Evolutionary conservation across 2,113 vertebrate genomes (phyloP).

Genomic region (Hemibagrus wyckioides): DNA sequence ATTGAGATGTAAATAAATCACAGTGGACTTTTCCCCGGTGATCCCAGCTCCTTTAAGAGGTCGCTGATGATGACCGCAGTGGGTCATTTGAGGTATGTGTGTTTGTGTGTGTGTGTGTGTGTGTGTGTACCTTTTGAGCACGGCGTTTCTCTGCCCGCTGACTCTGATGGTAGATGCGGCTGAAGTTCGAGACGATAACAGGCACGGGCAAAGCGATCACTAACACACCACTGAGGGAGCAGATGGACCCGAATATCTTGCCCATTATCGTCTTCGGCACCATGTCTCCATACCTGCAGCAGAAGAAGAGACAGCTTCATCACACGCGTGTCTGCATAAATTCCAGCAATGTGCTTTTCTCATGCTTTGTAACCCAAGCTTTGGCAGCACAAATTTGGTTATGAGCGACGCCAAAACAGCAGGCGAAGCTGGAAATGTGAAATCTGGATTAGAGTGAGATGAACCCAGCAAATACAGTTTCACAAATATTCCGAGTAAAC

Average conservation of each 20-base stretch:
- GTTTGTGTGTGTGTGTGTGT: background rate
- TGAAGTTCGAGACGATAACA: constrained; percentile 98
- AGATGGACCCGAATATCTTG: constrained; percentile 95
- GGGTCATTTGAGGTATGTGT: background rate
- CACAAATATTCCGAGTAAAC: background rate
- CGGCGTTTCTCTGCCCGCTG: constrained; percentile 93
- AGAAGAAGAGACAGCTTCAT: constrained; percentile 44
- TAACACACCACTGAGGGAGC: constrained; percentile 92
- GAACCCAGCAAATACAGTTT: background rate
- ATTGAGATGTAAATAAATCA: background rate
- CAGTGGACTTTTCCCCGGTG: background rate
- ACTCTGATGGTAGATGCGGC: constrained; percentile 97
- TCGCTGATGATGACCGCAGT: background rate
- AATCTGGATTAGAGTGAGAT: background rate
- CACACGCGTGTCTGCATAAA: background rate
- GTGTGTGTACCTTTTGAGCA: constrained; percentile 86
- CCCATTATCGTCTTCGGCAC: constrained; percentile 97
- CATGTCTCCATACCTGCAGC: constrained; percentile 92
- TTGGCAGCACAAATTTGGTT: background rate
- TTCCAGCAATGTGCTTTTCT: background rate
- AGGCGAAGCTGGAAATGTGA: background rate
- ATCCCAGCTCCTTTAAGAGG: background rate
- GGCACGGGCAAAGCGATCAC: constrained; percentile 96
- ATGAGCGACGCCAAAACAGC: background rate
- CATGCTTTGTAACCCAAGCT: background rate